Base-by-base conservation (phyloP, 2,113 vertebrate species). In the Cheirogaleus medius region DNA sequence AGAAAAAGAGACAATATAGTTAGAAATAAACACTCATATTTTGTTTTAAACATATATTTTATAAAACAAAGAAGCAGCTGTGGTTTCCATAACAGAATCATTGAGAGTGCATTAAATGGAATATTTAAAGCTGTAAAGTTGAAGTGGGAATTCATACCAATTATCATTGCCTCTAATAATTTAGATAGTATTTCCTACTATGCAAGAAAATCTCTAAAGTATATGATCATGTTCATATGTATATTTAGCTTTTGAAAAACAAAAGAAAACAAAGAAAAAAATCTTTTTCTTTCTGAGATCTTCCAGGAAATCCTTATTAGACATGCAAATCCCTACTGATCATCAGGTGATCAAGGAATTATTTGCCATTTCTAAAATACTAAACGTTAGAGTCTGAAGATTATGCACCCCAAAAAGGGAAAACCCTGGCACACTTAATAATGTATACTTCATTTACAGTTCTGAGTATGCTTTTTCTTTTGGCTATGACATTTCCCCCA, bases 361-460 rank as follows among this genome's bases (percentile, higher is more conserved):
- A 97, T 95, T 95, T 97, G 78, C 83, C 97, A 96, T 98, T 98
- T 98, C 76, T 97, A 90, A 97, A 98, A 97, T 91, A 77, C 91
- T 96, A 87, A 97, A 90, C 97, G 80, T 97, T 97, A 80, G 94
- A 98, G 97, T 98, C 97, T 86, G 91, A 97, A 97, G 93, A 95
- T 95, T 97, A 97, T 96, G 83, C 47, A 69, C 81, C 95, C 96
- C 27, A 58, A 97, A 98, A 95, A 95, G 93, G 96, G 94, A 84
- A 96, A 74, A 94, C 91, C 91, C 90, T 94, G 94, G 96, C 92
- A 89, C 97, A 97, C 97, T 99, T 98, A 98, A 98, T 98, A 98
- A 98, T 97, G 95, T 94, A 98, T 98, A 97, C 91, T 98, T 98
- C 98, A 98, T 98, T 98, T 98, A 98, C 97, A 98, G 97, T 97